These are phyloP conservation scores for Diarsia mendica DNA, from an alignment of 2,888 invertebrate genomes.

Conservation along the genomic window DNA sequence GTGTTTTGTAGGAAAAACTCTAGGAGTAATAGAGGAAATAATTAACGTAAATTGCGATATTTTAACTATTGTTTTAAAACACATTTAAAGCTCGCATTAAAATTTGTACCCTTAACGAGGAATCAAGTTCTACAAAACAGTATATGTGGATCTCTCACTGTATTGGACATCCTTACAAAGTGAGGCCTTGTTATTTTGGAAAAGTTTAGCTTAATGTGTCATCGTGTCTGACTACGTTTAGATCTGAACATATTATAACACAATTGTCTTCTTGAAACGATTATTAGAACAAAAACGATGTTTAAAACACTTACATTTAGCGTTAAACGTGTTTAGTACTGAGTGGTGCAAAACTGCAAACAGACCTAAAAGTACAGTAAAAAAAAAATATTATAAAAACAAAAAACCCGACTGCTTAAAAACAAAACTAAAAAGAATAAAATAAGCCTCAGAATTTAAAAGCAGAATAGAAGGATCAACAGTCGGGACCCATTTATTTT, in stretches of 20 bases:
- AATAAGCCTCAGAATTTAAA: too few species aligned
- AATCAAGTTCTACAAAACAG: too few species aligned
- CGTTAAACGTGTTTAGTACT: neutral
- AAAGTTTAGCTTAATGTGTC: too few species aligned
- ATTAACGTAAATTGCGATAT: conserved; percentile 13
- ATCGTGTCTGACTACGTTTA: neutral
- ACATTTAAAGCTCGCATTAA: neutral
- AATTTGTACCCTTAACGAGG: neutral
- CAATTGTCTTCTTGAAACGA: neutral
- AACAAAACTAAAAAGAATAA: too few species aligned
- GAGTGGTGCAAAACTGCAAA: neutral
- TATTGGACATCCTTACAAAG: too few species aligned
- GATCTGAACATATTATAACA: neutral
- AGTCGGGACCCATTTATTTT: too few species aligned
- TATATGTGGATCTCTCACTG: too few species aligned
- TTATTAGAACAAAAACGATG: neutral
- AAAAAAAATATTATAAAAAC: too few species aligned
- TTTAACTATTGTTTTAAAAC: neutral
- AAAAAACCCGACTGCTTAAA: too few species aligned
- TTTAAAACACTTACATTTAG: neutral
- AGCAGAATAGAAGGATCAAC: too few species aligned
- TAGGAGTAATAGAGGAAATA: conserved; percentile 19
- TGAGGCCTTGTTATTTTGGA: too few species aligned
- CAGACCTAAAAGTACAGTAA: neutral
- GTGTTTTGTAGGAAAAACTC: conserved; percentile 25